Base-by-base conservation (phyloP, 2,888 invertebrate species). In the Synergus laeviventris region DNA sequence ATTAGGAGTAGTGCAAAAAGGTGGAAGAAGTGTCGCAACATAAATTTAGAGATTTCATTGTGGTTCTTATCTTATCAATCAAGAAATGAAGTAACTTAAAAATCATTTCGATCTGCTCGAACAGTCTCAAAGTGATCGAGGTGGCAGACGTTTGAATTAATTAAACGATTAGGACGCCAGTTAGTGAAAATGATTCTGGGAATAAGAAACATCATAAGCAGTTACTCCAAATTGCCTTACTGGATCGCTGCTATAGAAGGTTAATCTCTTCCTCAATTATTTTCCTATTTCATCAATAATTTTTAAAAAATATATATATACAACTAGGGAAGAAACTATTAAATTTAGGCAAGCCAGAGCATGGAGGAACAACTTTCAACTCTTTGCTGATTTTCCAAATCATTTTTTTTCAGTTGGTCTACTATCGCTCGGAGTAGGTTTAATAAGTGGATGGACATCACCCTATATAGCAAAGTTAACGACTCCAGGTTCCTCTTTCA, bases 381-480 rank as follows among this genome's bases (percentile, higher is more conserved):
- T 31, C 31, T 21, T 56, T 11, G 12, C 24, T 14, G 5, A 59
- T 59, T 14, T 24, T 14, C 21, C 0, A 14, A 59, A 3, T 0
- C 5, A 24, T 59, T 59, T 24, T 59, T 21, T 59, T 24, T 12
- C 24, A 88, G 87, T 86, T 76, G 81, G 83, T 36, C 61, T 86
- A 7, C 77, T 88, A 16, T 81, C 84, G 2, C 78, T 84, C 7
- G 83, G 84, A 45, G 78, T 85, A 11, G 87, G 86, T 11, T 74
- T 87, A 8, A 82, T 82, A 77, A 82, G 80, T 42, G 86, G 83
- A 18, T 86, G 86, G 87, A 82, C 83, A 2, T 86, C 87, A 38
- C 87, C 87, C 1, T 87, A 86, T 39, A 42, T 87, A 21, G 84
- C 84, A 18, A 80, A 79, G 56, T 76, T 87, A n/a, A 87, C 82